Evolutionary conservation across 2,888 invertebrate genomes (phyloP).

Genomic region (Leptothorax acervorum): DNA sequence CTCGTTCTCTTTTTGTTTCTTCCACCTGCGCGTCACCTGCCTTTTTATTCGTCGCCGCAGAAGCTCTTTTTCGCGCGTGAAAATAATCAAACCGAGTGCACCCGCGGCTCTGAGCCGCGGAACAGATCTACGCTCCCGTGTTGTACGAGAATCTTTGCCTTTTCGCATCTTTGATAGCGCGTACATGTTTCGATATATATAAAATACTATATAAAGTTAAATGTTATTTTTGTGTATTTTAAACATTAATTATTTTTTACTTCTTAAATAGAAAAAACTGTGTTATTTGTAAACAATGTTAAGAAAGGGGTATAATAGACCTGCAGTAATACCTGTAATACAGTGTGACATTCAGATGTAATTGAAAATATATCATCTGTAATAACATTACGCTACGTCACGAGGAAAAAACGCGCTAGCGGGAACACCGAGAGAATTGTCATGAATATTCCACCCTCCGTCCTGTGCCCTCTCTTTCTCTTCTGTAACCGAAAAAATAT

Average conservation of each 20-base stretch:
- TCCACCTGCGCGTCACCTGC: constrained; percentile 47
- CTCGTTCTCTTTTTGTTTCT: constrained; percentile 32
- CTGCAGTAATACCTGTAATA: background rate
- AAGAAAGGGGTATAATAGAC: background rate
- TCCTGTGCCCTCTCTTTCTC: background rate
- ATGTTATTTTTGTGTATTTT: background rate
- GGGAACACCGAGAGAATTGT: background rate
- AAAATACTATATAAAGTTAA: background rate
- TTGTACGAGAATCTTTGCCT: background rate
- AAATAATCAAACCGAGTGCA: constrained; percentile 57
- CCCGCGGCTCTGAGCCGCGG: constrained; percentile 26
- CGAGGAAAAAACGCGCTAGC: background rate
- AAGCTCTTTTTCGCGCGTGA: constrained; percentile 57
- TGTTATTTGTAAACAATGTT: background rate
- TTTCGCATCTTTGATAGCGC: background rate
- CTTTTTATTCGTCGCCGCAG: constrained; percentile 45
- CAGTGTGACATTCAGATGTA: background rate
- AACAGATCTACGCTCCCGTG: background rate
- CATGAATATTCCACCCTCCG: background rate
- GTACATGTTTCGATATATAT: background rate
- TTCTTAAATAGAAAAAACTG: background rate
- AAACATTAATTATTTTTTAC: background rate
- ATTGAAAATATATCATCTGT: constrained; percentile 1
- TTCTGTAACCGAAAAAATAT: constrained; percentile 1
- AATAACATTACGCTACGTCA: background rate